A percentile compares a stretch with the other conserved stretches of the same genome.
Conservation (phyloP, 2,888 invertebrate species). For the Stegana nigrithorax region DNA sequence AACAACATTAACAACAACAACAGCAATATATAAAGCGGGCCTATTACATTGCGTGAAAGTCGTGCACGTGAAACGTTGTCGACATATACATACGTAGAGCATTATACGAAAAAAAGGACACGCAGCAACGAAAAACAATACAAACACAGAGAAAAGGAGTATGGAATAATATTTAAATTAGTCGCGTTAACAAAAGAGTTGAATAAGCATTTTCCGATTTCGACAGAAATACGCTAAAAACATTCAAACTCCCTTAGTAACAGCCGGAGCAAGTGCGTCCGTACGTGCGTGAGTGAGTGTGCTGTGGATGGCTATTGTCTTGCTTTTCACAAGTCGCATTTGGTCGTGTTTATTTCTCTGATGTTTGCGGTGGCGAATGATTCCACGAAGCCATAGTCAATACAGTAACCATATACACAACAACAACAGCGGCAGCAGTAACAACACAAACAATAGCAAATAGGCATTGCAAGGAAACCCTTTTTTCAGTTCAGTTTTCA, state of each 20-base stretch:
- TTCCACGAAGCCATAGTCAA: conserved; percentile 22
- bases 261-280: not conserved
- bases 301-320: not conserved
- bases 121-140: not conserved
- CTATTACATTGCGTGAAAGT: conserved; percentile 5
- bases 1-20: too few relatives aligned
- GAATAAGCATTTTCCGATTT: not conserved
- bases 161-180: conserved; percentile 16
- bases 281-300: not conserved
- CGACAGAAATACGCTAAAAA: not conserved
- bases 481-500: not conserved
- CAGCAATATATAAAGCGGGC: too few relatives aligned
- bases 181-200: not conserved
- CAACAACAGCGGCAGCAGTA: not conserved
- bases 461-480: not conserved
- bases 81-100: not conserved
- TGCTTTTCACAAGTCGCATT: not conserved
- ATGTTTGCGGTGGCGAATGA: conserved; percentile 20
- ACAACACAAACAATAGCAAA: not conserved
- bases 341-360: not conserved
- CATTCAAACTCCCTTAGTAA: too few relatives aligned
- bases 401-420: too few relatives aligned
- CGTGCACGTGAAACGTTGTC: not conserved
- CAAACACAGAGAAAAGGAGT: not conserved
- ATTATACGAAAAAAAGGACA: not conserved